Evolutionary conservation across 1,140 invertebrate species (phyloP).

Genomic region (Periplaneta americana): DNA sequence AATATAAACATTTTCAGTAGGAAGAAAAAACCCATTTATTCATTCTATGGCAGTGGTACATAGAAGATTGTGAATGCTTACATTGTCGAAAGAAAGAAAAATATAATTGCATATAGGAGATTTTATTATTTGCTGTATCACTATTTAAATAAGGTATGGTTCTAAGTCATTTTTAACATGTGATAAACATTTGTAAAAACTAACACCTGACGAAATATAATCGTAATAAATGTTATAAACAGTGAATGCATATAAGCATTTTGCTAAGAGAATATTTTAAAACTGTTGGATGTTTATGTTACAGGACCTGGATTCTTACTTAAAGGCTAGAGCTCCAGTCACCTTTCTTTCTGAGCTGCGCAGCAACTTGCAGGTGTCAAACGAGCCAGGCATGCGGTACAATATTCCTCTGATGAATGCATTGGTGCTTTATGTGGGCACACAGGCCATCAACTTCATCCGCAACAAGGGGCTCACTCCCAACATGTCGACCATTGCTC

Average conservation of each 20-base stretch:
- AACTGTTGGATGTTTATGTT: constrained; percentile 12
- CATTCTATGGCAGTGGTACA: too few relatives aligned
- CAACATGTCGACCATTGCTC: constrained; percentile 93
- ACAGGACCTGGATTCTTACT: constrained; percentile 88
- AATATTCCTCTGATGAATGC: constrained; percentile 97
- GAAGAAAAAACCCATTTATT: too few relatives aligned
- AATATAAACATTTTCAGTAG: too few relatives aligned
- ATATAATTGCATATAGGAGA: too few relatives aligned
- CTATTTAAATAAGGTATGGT: too few relatives aligned
- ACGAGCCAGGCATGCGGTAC: constrained; percentile 86
- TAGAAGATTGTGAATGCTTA: too few relatives aligned
- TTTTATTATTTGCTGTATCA: too few relatives aligned
- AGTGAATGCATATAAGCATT: background rate
- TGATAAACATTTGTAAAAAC: too few relatives aligned
- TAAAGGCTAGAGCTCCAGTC: constrained; percentile 90
- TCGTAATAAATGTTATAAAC: background rate
- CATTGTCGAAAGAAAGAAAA: too few relatives aligned
- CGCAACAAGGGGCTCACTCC: constrained; percentile 82
- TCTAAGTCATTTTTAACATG: too few relatives aligned
- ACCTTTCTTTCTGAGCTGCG: constrained; percentile 91
- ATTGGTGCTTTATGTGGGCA: constrained; percentile 94
- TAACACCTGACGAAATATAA: background rate
- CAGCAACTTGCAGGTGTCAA: constrained; percentile 80
- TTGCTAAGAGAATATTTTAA: background rate
- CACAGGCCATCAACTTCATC: constrained; percentile 88